These are phyloP conservation scores for Drosophila kanekoi DNA, from an alignment of 2,888 invertebrate species.

Conservation along the genomic window DNA sequence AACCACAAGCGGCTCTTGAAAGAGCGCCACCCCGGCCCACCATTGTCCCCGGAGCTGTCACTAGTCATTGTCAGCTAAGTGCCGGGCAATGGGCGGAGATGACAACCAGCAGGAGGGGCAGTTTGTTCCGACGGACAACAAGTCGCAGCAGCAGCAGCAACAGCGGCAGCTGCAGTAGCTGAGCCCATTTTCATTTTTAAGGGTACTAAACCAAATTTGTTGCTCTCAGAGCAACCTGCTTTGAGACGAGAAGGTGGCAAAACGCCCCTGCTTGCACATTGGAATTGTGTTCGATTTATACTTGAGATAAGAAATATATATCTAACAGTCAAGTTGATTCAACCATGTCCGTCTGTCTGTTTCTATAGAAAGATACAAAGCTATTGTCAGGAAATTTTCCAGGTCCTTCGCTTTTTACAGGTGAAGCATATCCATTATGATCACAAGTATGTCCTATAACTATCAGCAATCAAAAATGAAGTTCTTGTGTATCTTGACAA, in stretches of 20 bases:
- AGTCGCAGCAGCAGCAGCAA: conserved; percentile 17
- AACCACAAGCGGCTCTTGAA: conserved; percentile 72
- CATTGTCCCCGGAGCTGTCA: conserved; percentile 59
- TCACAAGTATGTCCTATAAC: no score
- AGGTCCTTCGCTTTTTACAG: no score
- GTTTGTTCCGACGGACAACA: conserved; percentile 49
- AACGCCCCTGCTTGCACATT: conserved; percentile 63
- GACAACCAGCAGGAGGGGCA: conserved; percentile 12
- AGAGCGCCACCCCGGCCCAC: conserved; percentile 24
- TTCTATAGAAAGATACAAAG: no score
- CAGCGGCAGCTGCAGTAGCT: conserved; percentile 24
- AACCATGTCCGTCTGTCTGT: no score
- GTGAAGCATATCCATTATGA: no score
- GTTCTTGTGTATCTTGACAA: no score
- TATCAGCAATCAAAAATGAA: no score
- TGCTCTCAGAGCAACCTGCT: conserved; percentile 63
- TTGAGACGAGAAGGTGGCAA: conserved; percentile 41
- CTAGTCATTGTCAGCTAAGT: conserved; percentile 79
- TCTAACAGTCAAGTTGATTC: no score
- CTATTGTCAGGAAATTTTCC: no score
- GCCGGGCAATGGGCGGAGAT: conserved; percentile 53
- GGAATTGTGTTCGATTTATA: conserved; percentile 8
- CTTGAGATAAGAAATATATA: no score
- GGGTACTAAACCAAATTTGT: conserved; percentile 66
- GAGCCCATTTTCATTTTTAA: conserved; percentile 73